Percentiles rank a stretch among this genome's conserved stretches.
Conservation (phyloP, 2,888 invertebrate species). For the Bimastos eiseni region DNA sequence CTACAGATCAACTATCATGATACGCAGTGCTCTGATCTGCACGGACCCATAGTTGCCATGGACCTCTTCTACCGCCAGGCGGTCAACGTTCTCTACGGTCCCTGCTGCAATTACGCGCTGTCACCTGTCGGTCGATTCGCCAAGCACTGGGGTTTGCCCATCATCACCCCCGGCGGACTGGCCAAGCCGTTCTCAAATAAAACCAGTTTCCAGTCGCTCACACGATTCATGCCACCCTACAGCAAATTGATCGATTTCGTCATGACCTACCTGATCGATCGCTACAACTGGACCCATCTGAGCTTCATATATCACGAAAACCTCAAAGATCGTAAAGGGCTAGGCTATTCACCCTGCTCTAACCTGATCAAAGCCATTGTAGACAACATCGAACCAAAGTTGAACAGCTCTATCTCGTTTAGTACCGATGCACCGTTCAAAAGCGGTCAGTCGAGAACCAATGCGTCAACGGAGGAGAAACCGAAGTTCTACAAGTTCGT, state of each 20-base stretch:
- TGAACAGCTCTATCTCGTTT: not conserved
- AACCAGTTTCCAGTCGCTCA: conserved; percentile 32
- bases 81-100: conserved; percentile 56
- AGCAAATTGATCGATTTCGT: conserved; percentile 32
- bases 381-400: not conserved
- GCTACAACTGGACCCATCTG: conserved; percentile 23
- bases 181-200: conserved; percentile 50
- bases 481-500: not conserved
- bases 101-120: conserved; percentile 69
- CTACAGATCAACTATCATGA: conserved; percentile 39
- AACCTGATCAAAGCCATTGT: not conserved
- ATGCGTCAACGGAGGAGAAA: not conserved
- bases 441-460: not conserved
- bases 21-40: conserved; percentile 53
- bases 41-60: conserved; percentile 53
- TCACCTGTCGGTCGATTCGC: conserved; percentile 84
- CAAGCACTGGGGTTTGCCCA: conserved; percentile 84
- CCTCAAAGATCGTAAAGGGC: not conserved
- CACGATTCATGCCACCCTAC: conserved; percentile 31
- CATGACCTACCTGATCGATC: not conserved
- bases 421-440: not conserved
- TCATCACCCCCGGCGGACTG: conserved; percentile 70
- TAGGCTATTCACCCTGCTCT: not conserved
- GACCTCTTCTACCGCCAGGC: conserved; percentile 49
- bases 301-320: conserved; percentile 32